Evolutionary conservation across 2,888 invertebrate species (phyloP).

Genomic region (Copidosoma aretas): DNA sequence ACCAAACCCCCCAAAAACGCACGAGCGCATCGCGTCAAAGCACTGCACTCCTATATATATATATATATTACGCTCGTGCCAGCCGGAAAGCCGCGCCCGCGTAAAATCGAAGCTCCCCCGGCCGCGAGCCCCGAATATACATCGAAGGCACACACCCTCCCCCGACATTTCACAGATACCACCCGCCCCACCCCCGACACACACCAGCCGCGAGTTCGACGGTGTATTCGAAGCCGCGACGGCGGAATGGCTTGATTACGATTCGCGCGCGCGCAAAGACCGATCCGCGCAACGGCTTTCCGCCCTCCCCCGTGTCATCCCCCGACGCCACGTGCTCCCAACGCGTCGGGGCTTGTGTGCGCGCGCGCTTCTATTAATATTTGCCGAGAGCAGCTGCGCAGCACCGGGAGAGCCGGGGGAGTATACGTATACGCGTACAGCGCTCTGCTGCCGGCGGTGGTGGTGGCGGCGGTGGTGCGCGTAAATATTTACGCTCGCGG

Average conservation of each 20-base stretch:
- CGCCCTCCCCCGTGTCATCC: constrained; percentile 1
- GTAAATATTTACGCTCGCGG: constrained; percentile 28
- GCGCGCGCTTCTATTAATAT: constrained; percentile 19
- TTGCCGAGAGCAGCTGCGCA: constrained; percentile 1
- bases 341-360: neutral
- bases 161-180: too few relatives aligned
- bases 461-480: neutral
- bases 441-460: too few relatives aligned
- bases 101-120: too few relatives aligned
- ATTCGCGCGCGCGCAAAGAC: constrained; percentile 23
- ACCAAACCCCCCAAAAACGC: too few relatives aligned
- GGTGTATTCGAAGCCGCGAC: constrained; percentile 14
- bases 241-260: constrained; percentile 30
- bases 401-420: neutral
- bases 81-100: too few relatives aligned
- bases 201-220: constrained; percentile 9
- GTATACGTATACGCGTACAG: neutral
- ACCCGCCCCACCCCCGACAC: too few relatives aligned
- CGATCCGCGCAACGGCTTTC: constrained; percentile 8
- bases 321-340: too few relatives aligned
- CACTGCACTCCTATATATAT: too few relatives aligned
- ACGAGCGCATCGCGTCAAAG: too few relatives aligned
- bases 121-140: too few relatives aligned
- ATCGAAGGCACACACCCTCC: too few relatives aligned
- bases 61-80: too few relatives aligned